phyloP scores from a whole-genome alignment of 2,113 vertebrate species.

The Pterocles gutturalis region DNA sequence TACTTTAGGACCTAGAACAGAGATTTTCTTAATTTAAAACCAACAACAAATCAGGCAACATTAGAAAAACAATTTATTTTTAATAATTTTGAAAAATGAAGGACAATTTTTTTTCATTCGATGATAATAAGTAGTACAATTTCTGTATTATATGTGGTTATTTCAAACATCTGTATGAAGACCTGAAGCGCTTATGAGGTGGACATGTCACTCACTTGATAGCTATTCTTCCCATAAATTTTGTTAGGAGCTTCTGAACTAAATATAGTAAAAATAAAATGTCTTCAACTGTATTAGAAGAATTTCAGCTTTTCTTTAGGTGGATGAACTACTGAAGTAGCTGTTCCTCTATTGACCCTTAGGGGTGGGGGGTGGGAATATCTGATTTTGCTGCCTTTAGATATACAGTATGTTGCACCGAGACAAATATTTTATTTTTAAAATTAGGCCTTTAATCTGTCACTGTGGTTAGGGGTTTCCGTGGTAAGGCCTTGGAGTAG shows the following conservation, averaged over 20 bases:
- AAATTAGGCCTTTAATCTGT: background rate
- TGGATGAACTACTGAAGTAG: background rate
- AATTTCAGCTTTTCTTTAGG: background rate
- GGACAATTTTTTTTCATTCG: background rate
- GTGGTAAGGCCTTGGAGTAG: background rate
- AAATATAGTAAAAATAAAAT: background rate
- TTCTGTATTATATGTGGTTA: background rate
- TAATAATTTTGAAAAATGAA: background rate
- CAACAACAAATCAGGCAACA: background rate
- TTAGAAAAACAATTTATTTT: background rate
- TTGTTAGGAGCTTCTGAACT: background rate
- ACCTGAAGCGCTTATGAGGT: background rate
- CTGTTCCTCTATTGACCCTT: background rate
- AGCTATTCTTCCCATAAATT: background rate
- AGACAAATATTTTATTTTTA: background rate
- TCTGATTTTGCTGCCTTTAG: background rate
- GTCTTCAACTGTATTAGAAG: background rate
- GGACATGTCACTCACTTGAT: background rate
- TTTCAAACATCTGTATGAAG: background rate
- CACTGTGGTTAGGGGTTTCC: background rate
- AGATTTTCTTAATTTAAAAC: background rate
- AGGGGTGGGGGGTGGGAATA: too few relatives aligned
- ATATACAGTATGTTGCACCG: background rate
- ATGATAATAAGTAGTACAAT: background rate
- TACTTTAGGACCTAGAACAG: background rate